Percentiles rank a stretch among this genome's conserved stretches.
These are phyloP conservation scores for Drosophila subpulchrella DNA, from an alignment of 1,140 invertebrate species.

Conservation along the genomic window DNA sequence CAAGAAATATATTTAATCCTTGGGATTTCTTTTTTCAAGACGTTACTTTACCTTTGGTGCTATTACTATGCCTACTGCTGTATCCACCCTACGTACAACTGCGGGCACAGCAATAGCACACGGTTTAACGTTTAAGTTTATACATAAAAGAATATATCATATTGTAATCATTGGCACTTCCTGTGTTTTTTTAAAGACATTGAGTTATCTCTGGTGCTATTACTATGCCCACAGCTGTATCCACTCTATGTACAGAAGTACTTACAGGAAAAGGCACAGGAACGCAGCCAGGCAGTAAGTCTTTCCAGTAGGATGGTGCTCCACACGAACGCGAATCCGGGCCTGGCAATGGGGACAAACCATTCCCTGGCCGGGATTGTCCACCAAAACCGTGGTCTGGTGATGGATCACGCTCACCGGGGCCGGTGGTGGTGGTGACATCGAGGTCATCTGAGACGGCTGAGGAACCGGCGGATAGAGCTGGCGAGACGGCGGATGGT, in stretches of 20 bases:
- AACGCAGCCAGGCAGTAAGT: constrained; percentile 46
- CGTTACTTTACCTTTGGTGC: no score
- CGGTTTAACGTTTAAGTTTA: no score
- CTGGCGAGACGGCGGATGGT: neutral
- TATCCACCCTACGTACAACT: no score
- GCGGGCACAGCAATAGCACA: no score
- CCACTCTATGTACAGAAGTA: neutral
- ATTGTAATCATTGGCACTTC: no score
- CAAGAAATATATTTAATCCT: no score
- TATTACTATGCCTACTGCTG: no score
- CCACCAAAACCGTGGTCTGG: constrained; percentile 25
- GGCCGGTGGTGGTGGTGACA: neutral
- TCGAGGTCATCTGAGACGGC: neutral
- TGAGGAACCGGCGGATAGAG: constrained; percentile 11
- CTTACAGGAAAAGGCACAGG: constrained; percentile 57
- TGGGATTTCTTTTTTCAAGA: no score
- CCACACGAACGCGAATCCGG: constrained; percentile 30
- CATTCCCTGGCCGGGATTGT: constrained; percentile 29
- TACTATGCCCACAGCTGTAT: neutral
- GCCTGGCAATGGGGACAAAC: constrained; percentile 56
- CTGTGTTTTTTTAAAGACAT: no score
- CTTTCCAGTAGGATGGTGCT: constrained; percentile 51
- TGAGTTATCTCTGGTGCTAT: neutral
- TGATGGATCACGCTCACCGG: constrained; percentile 7
- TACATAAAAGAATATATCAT: no score